These are phyloP conservation scores for Dinocampus coccinellae DNA, from an alignment of 2,888 invertebrate genomes.

Conservation along the genomic window DNA sequence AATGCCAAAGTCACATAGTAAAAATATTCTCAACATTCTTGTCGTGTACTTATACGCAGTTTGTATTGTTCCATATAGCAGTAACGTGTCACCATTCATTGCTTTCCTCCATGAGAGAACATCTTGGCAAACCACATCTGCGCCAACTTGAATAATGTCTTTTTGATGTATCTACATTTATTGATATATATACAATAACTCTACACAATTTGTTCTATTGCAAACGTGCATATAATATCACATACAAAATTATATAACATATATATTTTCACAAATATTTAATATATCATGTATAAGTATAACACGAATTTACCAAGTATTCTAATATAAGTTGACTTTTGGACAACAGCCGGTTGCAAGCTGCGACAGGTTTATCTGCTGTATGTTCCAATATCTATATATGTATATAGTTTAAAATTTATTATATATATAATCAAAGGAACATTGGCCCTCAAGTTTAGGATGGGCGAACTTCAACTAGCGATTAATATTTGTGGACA, in stretches of 20 bases:
- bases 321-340: slow-evolving; percentile 21
- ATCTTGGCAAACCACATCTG: background rate
- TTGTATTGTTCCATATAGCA: background rate
- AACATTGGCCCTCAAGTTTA: slow-evolving; percentile 33
- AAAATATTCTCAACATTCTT: background rate
- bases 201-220: background rate
- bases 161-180: background rate
- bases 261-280: slow-evolving; percentile 9
- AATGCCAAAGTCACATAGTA: background rate
- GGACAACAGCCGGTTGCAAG: background rate
- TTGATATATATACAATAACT: background rate
- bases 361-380: background rate
- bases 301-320: slow-evolving; percentile 20
- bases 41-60: background rate
- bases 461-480: slow-evolving; percentile 51
- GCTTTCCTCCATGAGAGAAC: background rate
- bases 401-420: background rate
- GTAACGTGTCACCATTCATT: background rate
- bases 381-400: background rate
- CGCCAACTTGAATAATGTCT: slow-evolving; percentile 1
- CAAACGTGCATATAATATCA: slow-evolving; percentile 10
- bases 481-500: slow-evolving; percentile 64
- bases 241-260: background rate
- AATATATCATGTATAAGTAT: too few relatives aligned
- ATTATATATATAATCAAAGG: slow-evolving; percentile 15